These are phyloP conservation scores for Hydractinia echinata DNA, from an alignment of 30 jellyfish, hydroid and myxozoan genomes.

Conservation along the genomic window DNA sequence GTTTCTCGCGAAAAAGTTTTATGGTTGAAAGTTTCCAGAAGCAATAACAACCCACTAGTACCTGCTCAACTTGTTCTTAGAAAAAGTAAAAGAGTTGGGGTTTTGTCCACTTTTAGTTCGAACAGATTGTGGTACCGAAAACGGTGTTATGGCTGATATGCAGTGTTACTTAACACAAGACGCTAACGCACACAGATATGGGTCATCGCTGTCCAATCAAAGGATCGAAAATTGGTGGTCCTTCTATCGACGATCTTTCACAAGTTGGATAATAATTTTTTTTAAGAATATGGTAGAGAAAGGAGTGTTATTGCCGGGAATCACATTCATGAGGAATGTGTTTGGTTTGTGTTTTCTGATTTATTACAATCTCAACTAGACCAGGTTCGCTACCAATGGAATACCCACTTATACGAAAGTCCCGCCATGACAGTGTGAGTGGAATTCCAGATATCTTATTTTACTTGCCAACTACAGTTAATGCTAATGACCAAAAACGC, in stretches of 20 bases:
- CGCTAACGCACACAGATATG: conserved; percentile 53
- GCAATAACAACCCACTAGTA: conserved; percentile 44
- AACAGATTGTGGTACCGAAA: conserved; percentile 52
- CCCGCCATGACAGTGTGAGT: conserved; percentile 18
- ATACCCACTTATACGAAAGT: conserved; percentile 30
- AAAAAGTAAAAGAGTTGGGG: conserved; percentile 38
- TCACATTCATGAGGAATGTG: conserved; percentile 35
- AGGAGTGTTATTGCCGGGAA: conserved; percentile 8
- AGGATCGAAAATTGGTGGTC: conserved; percentile 57
- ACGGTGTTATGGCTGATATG: conserved; percentile 51
- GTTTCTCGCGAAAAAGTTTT: conserved; percentile 46
- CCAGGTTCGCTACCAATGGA: conserved; percentile 32
- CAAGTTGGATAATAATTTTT: conserved; percentile 3
- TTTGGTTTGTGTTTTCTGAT: conserved; percentile 42
- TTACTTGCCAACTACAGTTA: conserved; percentile 10
- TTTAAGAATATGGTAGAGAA: conserved; percentile 2
- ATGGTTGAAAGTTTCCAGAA: conserved; percentile 54
- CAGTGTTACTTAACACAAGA: conserved; percentile 50
- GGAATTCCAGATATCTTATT: conserved; percentile 12
- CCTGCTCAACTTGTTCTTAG: conserved; percentile 35
- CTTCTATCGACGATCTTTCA: conserved; percentile 6
- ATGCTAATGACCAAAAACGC: background rate
- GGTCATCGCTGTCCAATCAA: conserved; percentile 66
- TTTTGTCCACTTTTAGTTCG: conserved; percentile 41
- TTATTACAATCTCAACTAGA: conserved; percentile 27